These are phyloP conservation scores for Chouioia cunea DNA, from an alignment of 2,888 invertebrate genomes.

Conservation along the genomic window DNA sequence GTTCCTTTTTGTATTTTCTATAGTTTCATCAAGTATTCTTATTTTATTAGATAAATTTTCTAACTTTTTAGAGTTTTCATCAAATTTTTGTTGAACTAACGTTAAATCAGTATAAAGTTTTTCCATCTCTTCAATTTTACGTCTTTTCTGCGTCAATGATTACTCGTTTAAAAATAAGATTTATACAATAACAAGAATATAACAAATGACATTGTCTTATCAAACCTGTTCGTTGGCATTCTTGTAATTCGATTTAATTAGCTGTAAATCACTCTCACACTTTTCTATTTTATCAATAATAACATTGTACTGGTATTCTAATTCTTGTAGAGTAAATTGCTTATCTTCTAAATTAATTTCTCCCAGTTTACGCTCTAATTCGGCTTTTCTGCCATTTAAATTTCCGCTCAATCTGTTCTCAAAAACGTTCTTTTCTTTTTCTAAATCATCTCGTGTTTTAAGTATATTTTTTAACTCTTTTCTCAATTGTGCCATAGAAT, in stretches of 20 bases:
- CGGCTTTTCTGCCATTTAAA: slow-evolving; percentile 90
- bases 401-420: slow-evolving; percentile 97
- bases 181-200: slow-evolving; percentile 74
- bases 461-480: slow-evolving; percentile 96
- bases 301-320: slow-evolving; percentile 81
- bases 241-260: slow-evolving; percentile 80
- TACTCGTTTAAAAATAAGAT: slow-evolving; percentile 87
- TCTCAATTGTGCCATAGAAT: slow-evolving; percentile 91
- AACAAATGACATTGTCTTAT: no score
- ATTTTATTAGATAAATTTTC: slow-evolving; percentile 87
- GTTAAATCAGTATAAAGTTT: no score
- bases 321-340: slow-evolving; percentile 71
- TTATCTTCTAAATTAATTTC: slow-evolving; percentile 96
- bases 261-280: slow-evolving; percentile 82
- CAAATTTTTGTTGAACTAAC: not conserved
- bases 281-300: slow-evolving; percentile 85
- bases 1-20: slow-evolving; percentile 92
- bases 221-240: no score
- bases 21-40: slow-evolving; percentile 93
- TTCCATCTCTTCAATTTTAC: no score
- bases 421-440: slow-evolving; percentile 95
- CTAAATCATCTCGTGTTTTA: slow-evolving; percentile 92
- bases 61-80: not conserved
- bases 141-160: slow-evolving; percentile 66
- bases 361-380: slow-evolving; percentile 89